phyloP scores from a whole-genome alignment of 2,113 vertebrate species.

The Tragulus kanchil region DNA sequence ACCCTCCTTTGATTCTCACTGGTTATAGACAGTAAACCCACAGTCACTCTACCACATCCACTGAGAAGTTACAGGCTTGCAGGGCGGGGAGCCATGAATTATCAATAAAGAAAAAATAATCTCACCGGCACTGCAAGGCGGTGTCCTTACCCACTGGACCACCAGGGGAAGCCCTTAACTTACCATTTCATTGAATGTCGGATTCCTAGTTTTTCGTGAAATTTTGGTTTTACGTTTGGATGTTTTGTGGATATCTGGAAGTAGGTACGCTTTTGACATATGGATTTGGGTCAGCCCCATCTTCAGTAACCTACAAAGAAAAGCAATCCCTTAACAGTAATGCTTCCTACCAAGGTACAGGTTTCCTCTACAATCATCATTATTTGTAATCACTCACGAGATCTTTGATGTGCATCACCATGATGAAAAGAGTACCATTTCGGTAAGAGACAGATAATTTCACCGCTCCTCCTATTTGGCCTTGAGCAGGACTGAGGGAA shows the following conservation, averaged over 20 bases:
- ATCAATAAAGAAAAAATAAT: slow-evolving; percentile 35
- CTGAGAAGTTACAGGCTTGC: background rate
- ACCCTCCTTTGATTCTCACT: background rate
- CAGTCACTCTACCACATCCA: background rate
- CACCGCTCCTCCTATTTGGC: slow-evolving; percentile 97
- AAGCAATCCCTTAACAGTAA: slow-evolving; percentile 66
- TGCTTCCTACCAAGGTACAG: slow-evolving; percentile 30
- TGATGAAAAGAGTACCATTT: slow-evolving; percentile 98
- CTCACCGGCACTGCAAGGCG: slow-evolving; percentile 92
- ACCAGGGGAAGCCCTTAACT: too few species aligned
- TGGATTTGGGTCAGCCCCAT: slow-evolving; percentile 97
- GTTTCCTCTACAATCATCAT: background rate
- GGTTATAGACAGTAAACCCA: background rate
- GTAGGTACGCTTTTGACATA: slow-evolving; percentile 99
- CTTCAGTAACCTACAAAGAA: slow-evolving; percentile 93
- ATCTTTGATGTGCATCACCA: slow-evolving; percentile 99
- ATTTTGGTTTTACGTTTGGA: slow-evolving; percentile 99
- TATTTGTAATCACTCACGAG: slow-evolving; percentile 88
- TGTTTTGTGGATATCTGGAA: slow-evolving; percentile 96
- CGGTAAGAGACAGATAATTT: slow-evolving; percentile 98
- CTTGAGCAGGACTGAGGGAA: slow-evolving; percentile 92
- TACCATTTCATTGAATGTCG: slow-evolving; percentile 99
- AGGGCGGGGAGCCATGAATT: background rate
- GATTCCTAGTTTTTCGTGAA: slow-evolving; percentile 97
- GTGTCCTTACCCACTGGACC: too few species aligned